Base-by-base conservation (phyloP, 2,797 vertebrate species). In the Phoxinus dragarum region DNA sequence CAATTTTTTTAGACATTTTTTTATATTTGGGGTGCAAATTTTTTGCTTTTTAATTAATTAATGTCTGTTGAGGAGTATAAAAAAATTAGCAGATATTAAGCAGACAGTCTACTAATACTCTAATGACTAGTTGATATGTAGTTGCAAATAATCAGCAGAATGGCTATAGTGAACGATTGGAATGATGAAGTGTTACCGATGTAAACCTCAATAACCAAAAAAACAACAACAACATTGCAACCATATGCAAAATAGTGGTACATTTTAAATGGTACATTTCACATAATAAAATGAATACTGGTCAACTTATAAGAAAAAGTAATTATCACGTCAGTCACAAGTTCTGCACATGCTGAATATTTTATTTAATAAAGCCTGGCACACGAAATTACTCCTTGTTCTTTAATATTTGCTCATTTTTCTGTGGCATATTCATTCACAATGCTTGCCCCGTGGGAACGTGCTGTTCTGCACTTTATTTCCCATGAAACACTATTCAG, bases 401-500 rank as follows among this genome's bases (percentile, higher is more conserved):
- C 42, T 83, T 82, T 47, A 49, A 31, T 12, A 75, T 82, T 64
- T 19, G 6, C 42, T 66, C 16, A 12, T 74, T 74, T 83, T 64
- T 27, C 3, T 3, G 14, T 82, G 81, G 31, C 59, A 52, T 61
- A 6, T 82, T 64, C 7, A 38, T 66, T 74, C 40, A 74, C 54
- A 82, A 66, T 67, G 44, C 59, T 52, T 19, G 5, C 14, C 34
- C 34, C 52, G 10, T 75, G 59, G 81, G 72, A 83, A 83, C 23
- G 4, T 27, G 81, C 42, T 73, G 10, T 72, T 74, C 54, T 3
- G 44, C 4, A 34, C 34, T 66, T 75, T 66, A 83, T 73, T 75
- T 75, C 42, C 56, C 42, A 66, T 17, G 59, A 67, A 84, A 84
- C 44, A 31, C 44, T 27, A 40, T 76, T 84, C 72, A 67, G 38